Base-by-base conservation (phyloP, 2,888 invertebrate genomes). In the Steinernema hermaphroditum region DNA sequence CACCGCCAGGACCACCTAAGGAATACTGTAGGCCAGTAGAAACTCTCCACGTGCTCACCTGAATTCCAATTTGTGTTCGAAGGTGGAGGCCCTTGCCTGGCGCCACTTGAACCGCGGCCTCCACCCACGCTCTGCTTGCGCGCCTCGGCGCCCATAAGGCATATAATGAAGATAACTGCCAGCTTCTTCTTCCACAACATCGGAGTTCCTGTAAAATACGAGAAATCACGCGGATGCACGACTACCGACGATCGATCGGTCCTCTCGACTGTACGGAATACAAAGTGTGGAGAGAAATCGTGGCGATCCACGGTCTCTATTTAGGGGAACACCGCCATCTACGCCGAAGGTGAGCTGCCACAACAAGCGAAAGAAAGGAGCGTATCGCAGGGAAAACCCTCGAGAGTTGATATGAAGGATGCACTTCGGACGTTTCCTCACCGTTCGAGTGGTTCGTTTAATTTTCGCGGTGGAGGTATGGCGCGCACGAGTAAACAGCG, bases 101-200 rank as follows among this genome's bases (percentile, higher is more conserved):
- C 50, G 22, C 22, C 50, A 22, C 50, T 24, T 12, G 12, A 12
- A 12, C 62, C 62, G 12, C 62, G 62, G 54, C 54, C 22, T 22
- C 54, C 54, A 29, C 62, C 62, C 16, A 9, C 29, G 9, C 27
- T 16, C 16, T 16, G 34, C 32, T 62, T 62, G 32, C 62, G 62
- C 32, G 32, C 62, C 12, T 62, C 62, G 32, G 62, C 62, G 34
- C 62, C 62, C 32, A 62, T 6, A 62, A 62, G 62, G 32, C 62
- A 62, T 1, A 62, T 14, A 29, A 62, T 2, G 6, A 62, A 19
- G 19, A 62, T 2, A 19, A 62, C 19, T n/a, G 32, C 62, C 16
- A 62, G 16, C 12, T 32, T 29, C 32, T 62, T 24, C 62, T 62
- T 29, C 62, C 29, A 62, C 16, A 62, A 29, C 62, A 62, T 62